Evolutionary conservation across 2,888 invertebrate genomes (phyloP).

Genomic region (Agriopis aurantiaria): DNA sequence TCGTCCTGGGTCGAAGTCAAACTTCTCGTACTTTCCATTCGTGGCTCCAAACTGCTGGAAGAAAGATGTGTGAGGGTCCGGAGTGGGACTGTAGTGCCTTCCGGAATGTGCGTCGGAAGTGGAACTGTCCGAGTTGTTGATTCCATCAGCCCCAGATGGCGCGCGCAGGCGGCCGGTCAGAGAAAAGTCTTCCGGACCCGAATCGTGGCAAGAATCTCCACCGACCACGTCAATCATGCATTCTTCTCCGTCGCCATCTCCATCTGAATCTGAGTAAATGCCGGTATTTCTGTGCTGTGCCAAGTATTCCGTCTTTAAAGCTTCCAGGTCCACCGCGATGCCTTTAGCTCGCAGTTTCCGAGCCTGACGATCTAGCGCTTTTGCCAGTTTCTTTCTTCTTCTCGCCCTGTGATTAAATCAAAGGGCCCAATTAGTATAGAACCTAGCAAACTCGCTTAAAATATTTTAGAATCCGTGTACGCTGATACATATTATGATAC

Average conservation of each 20-base stretch:
- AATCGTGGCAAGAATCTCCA: conserved; percentile 90
- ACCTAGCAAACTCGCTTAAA: conserved; percentile 54
- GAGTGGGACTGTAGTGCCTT: conserved; percentile 79
- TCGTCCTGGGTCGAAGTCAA: conserved; percentile 82
- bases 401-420: conserved; percentile 89
- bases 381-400: conserved; percentile 96
- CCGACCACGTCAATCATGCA: conserved; percentile 96
- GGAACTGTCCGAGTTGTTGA: conserved; percentile 87
- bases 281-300: conserved; percentile 90
- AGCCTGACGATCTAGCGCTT: conserved; percentile 96
- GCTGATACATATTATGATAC: not conserved
- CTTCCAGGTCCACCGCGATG: conserved; percentile 94
- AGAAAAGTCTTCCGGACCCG: conserved; percentile 88
- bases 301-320: conserved; percentile 94
- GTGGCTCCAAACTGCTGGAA: conserved; percentile 77
- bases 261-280: conserved; percentile 87
- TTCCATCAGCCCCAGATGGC: conserved; percentile 86
- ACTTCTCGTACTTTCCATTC: conserved; percentile 77
- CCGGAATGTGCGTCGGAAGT: conserved; percentile 80
- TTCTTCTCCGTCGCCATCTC: conserved; percentile 88
- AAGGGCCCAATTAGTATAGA: conserved; percentile 85
- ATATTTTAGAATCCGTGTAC: not conserved
- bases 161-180: conserved; percentile 86
- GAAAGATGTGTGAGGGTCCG: conserved; percentile 79
- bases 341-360: conserved; percentile 96